Base-by-base conservation (phyloP, 2,113 vertebrate species). In the Micronisus gabar region DNA sequence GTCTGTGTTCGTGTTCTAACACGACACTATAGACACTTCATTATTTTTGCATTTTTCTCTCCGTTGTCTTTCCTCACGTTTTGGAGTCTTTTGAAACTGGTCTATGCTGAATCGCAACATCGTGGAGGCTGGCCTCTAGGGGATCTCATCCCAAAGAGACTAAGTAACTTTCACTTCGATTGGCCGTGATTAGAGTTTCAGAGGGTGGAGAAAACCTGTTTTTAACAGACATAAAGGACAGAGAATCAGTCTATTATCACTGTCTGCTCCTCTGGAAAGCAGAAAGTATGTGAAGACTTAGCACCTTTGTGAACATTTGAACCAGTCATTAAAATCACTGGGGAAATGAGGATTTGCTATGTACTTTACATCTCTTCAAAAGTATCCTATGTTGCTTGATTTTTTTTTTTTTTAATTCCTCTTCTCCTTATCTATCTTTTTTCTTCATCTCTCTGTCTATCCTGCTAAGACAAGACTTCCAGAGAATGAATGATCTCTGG, bases 241-340 rank as follows among this genome's bases (percentile, higher is more conserved):
- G 6, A 27, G 25, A 80, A 66, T 36, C 2, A 1, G 0, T 32
- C 13, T 68, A 2, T 65, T 53, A 29, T 13, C 1, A 5, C 11
- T 43, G 32, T 13, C 21, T 63, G 3, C 13, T 84, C 30, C 23
- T 90, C 40, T 83, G 45, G 53, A 76, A 82, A 86, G n/a, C n/a
- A 13, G 50, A 12, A 43, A 84, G 7, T 43, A 14, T 30, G 16
- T 14, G 32, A 30, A 30, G 20, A 38, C 8, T 34, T 47, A 36
- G 18, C 34, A 80, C 15, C 11, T 58, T 79, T 0, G 0, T 50
- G 56, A 48, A 30, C 2, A 0, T 61, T 55, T 86, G 27, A 55
- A 10, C 11, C 10, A 19, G 17, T 56, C 61, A 40, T 71, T 21
- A 67, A 19, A 53, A 81, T 63, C 55, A 23, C 16, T 27, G 23